Evolutionary conservation across 2,888 invertebrate species (phyloP), one percentile per base, ranked within the genome.

Genomic region (Dascillus cervinus): DNA sequence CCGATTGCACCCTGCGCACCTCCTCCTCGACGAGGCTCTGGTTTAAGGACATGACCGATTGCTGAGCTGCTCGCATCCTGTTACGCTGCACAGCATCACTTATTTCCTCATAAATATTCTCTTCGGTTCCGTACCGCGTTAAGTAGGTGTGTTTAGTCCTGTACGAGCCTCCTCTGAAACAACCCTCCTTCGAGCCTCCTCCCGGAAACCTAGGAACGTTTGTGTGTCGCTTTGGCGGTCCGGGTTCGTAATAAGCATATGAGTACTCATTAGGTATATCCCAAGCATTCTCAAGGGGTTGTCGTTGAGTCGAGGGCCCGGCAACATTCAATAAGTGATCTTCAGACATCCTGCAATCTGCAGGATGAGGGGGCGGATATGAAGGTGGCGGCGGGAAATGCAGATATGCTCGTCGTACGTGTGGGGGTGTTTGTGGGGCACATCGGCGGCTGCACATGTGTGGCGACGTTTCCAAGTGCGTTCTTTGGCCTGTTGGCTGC

Each of bases 101-200:
- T 44, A 83, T 83, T 67, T 84, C 83, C 61, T 83, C 83, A 60
- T 84, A 84, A 56, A 84, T 83, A 52, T 84, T 84, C 64, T 88
- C 87, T 61, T 87, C 85, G 21, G 86, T 86, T 22, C 87, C 86
- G 52, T 86, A 86, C 34, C 59, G 50, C 9, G 55, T 55, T 24
- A 63, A 49, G 37, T 60, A 59, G n/a, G 60, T 59, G 37, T 61
- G 62, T 34, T 60, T 60, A 10, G 58, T 35, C 23, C 39, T 47
- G 44, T 62, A 62, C 12, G 58, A 50, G 10, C 62, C 62, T 44
- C 60, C 62, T 32, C 59, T 44, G 43, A 58, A 62, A 10, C 54
- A 37, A 22, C 55, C 50, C 61, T 63, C 22, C 34, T 65, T 62
- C 6, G 65, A 58, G 44, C 60, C 24, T 10, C 37, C 37, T 5